Conservation (phyloP, 1,140 invertebrate species). For the Ladona fulva region DNA sequence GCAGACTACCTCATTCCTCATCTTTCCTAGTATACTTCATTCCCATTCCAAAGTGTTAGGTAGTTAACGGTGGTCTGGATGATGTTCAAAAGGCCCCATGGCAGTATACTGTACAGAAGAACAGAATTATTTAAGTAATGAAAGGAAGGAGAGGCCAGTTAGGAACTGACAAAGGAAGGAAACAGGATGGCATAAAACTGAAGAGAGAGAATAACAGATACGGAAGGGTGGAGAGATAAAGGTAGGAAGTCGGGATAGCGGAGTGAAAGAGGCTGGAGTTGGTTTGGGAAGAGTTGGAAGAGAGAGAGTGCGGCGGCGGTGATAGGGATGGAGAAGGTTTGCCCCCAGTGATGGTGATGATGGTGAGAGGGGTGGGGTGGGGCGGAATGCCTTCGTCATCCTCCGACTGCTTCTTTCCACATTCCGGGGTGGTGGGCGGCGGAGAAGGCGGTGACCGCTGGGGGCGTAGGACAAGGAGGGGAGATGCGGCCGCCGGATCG, state of each 20-base stretch:
- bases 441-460: neutral
- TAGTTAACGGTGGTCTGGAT: no score
- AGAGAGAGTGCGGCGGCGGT: neutral
- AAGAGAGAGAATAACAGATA: no score
- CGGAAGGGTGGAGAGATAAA: neutral
- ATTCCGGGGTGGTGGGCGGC: neutral
- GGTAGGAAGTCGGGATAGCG: neutral
- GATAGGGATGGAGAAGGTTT: neutral
- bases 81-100: no score
- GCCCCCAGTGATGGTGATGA: neutral
- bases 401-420: neutral
- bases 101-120: no score
- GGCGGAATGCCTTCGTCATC: neutral
- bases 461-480: neutral
- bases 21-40: no score
- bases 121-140: no score
- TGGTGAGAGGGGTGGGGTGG: neutral
- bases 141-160: no score
- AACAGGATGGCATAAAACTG: no score
- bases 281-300: neutral
- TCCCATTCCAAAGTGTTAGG: no score
- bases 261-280: neutral
- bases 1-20: no score
- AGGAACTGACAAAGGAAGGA: no score
- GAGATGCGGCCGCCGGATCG: neutral